These are phyloP conservation scores for Acleris emargana DNA, from an alignment of 2,888 invertebrate genomes.

Conservation along the genomic window DNA sequence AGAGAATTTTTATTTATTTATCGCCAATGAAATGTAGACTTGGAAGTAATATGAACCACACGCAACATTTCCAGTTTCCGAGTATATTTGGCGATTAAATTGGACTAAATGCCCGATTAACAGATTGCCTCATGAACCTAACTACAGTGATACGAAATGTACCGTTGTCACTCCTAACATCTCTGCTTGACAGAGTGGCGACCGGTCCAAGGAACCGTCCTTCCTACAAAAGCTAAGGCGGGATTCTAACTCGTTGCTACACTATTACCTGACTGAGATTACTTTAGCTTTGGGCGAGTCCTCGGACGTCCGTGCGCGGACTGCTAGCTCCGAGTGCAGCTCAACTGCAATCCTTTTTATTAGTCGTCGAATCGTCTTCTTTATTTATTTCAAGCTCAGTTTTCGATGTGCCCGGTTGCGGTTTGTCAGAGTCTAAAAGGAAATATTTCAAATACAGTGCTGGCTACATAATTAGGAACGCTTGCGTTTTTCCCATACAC, in stretches of 20 bases:
- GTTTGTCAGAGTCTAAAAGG: conserved; percentile 54
- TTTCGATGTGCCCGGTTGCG: conserved; percentile 64
- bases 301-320: conserved; percentile 55
- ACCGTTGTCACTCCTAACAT: not conserved
- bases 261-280: conserved; percentile 77
- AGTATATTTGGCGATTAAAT: conserved; percentile 8
- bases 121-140: not conserved
- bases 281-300: conserved; percentile 78
- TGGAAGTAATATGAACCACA: too few species aligned
- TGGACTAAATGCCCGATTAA: conserved; percentile 10
- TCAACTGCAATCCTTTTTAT: conserved; percentile 72
- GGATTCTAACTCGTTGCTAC: conserved; percentile 61
- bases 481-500: too few species aligned
- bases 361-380: conserved; percentile 46
- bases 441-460: too few species aligned
- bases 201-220: not conserved
- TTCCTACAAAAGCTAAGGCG: conserved; percentile 53
- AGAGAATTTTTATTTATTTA: too few species aligned
- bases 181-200: not conserved
- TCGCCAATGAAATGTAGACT: too few species aligned
- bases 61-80: too few species aligned
- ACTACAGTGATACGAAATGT: conserved; percentile 14
- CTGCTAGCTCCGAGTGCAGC: conserved; percentile 57
- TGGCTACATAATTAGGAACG: too few species aligned
- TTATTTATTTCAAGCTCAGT: conserved; percentile 50